Percentiles rank a stretch among this genome's conserved stretches.
phyloP scores from a whole-genome alignment of 2,888 invertebrate species.

The Drosophila paucipuncta region DNA sequence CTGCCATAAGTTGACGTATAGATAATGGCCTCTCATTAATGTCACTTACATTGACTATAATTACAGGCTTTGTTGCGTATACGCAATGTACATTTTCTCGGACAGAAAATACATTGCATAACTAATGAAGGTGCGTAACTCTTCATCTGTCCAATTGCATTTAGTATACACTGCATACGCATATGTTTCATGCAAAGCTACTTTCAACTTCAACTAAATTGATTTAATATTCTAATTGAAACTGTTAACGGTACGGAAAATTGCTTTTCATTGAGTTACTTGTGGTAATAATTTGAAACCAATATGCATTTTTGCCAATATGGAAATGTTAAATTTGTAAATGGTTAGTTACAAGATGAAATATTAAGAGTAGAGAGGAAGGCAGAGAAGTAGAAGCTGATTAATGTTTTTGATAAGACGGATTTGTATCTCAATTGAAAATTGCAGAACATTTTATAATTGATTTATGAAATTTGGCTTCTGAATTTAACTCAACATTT shows the following conservation, averaged over 20 bases:
- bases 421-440: neutral
- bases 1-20: no score
- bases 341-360: neutral
- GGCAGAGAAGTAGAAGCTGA: neutral
- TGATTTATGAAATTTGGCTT: neutral
- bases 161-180: neutral
- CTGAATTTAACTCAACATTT: neutral
- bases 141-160: neutral
- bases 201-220: neutral
- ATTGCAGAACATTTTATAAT: neutral
- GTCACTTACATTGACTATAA: constrained; percentile 40
- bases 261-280: neutral
- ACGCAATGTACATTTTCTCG: constrained; percentile 42
- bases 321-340: neutral
- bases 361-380: neutral
- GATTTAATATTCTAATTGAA: neutral
- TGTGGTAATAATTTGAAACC: neutral
- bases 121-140: neutral
- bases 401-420: no score
- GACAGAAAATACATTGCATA: neutral
- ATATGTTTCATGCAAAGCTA: neutral
- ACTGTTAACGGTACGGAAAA: neutral
- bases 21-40: constrained; percentile 33
- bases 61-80: constrained; percentile 48
- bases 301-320: neutral